Conservation (phyloP, 2,113 vertebrate species). For the Chloroceryle aenea region DNA sequence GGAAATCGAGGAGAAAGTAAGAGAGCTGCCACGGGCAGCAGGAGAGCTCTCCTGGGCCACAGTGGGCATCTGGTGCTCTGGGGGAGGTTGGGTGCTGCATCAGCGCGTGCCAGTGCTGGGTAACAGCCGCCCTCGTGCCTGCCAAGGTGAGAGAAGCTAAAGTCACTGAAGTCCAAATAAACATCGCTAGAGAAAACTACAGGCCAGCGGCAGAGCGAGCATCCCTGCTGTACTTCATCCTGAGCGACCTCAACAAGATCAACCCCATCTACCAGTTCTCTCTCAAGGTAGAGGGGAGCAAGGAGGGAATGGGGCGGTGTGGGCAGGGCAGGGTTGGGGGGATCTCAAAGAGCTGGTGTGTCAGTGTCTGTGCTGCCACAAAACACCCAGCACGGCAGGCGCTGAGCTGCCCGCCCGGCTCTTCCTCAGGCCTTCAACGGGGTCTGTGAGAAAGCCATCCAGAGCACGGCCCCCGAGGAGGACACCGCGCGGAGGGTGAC, state of each 20-base stretch:
- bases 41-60: accelerated
- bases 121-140: accelerated
- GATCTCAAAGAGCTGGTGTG: accelerated
- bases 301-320: accelerated
- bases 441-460: conserved; percentile 80
- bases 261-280: conserved; percentile 84
- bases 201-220: conserved; percentile 67
- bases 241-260: conserved; percentile 82
- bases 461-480: not conserved
- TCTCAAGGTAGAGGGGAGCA: conserved; percentile 64
- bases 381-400: not conserved
- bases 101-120: accelerated
- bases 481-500: conserved; percentile 70
- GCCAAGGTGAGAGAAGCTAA: conserved; percentile 77
- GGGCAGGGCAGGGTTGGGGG: not conserved
- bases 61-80: not conserved
- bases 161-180: conserved; percentile 75
- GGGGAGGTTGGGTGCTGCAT: not conserved
- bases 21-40: accelerated
- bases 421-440: conserved; percentile 69
- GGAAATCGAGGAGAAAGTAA: conserved; percentile 79
- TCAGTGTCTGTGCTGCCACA: not conserved
- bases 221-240: conserved; percentile 79
- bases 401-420: not conserved
- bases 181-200: conserved; percentile 75